Evolutionary conservation across 2,888 invertebrate genomes (phyloP).

Genomic region (Magallana nippona): DNA sequence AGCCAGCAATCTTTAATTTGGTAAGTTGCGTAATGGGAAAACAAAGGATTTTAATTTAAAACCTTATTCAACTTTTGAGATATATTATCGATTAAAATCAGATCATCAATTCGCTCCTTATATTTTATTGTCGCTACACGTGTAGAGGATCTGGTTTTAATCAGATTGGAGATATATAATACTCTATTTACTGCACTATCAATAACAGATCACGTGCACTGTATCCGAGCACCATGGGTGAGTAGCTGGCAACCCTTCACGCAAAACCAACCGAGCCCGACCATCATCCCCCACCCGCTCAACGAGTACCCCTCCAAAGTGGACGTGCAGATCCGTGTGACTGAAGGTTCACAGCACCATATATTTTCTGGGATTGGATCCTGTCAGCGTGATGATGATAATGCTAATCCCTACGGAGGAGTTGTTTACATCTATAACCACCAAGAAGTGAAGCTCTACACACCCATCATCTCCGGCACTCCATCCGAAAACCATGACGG

Average conservation of each 20-base stretch:
- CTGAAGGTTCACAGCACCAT: neutral
- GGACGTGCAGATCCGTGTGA: conserved; percentile 21
- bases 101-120: no score
- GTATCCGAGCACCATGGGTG: neutral
- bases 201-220: neutral
- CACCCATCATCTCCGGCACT: neutral
- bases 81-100: no score
- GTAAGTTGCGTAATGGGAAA: no score
- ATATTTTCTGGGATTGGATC: conserved; percentile 27
- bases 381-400: conserved; percentile 14
- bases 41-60: no score
- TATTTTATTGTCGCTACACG: no score
- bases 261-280: neutral
- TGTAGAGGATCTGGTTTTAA: no score
- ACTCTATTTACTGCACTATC: no score
- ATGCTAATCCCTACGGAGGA: neutral
- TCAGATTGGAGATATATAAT: no score
- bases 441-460: neutral
- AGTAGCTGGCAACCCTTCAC: neutral
- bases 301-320: conserved; percentile 33
- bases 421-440: conserved; percentile 23
- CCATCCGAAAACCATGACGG: neutral
- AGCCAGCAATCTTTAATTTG: no score
- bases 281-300: neutral
- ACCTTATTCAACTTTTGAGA: neutral